Conservation (phyloP, 2,888 invertebrate genomes). For the Molorchus minor region DNA sequence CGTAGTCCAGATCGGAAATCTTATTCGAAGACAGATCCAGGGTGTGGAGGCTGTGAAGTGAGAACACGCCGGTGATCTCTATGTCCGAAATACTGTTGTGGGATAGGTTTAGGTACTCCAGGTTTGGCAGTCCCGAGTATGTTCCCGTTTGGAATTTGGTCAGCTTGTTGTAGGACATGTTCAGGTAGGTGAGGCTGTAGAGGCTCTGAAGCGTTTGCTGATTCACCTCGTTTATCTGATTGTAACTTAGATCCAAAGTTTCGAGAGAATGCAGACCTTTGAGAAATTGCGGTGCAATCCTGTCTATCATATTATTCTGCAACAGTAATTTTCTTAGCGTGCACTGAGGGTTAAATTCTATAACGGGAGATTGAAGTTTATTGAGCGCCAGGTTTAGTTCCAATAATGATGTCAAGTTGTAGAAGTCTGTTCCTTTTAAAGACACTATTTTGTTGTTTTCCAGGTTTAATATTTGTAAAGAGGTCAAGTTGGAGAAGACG, state of each 20-base stretch:
- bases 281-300: constrained; percentile 48
- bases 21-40: constrained; percentile 57
- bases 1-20: constrained; percentile 56
- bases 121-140: constrained; percentile 55
- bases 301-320: constrained; percentile 50
- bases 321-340: constrained; percentile 50
- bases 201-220: constrained; percentile 49
- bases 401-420: constrained; percentile 48
- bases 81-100: constrained; percentile 51
- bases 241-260: constrained; percentile 52
- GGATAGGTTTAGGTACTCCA: constrained; percentile 55
- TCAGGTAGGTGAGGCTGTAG: constrained; percentile 48
- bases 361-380: constrained; percentile 42
- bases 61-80: constrained; percentile 54
- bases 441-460: constrained; percentile 49
- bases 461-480: constrained; percentile 50
- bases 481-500: constrained; percentile 44
- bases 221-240: constrained; percentile 48
- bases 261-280: constrained; percentile 52
- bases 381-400: constrained; percentile 52
- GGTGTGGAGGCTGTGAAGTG: constrained; percentile 54
- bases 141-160: constrained; percentile 51
- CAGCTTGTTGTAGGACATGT: constrained; percentile 54
- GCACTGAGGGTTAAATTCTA: constrained; percentile 42
- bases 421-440: constrained; percentile 50